Conservation (phyloP, 2,113 vertebrate genomes). For the Leiothrix lutea region DNA sequence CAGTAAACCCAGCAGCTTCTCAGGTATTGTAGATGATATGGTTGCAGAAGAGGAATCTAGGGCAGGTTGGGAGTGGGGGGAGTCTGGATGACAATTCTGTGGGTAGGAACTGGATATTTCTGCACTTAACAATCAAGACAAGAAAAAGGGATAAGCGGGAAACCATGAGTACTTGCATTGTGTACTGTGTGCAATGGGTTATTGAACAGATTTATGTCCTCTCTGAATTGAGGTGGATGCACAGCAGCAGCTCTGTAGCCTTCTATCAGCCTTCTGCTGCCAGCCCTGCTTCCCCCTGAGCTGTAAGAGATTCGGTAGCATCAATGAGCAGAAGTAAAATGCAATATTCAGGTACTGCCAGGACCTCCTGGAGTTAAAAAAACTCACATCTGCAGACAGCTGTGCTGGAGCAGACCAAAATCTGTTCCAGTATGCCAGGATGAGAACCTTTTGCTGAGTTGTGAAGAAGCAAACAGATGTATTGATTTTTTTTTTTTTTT, state of each 20-base stretch:
- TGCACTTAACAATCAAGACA: background rate
- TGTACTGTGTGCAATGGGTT: background rate
- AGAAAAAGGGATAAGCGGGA: fast-evolving
- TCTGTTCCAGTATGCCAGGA: fast-evolving
- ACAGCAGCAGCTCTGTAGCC: background rate
- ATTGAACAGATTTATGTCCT: background rate
- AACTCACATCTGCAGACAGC: background rate
- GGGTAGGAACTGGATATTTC: background rate
- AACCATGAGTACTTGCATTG: background rate
- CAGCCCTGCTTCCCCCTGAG: fast-evolving
- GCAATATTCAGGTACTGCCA: background rate
- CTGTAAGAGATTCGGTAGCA: fast-evolving
- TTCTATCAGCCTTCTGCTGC: background rate
- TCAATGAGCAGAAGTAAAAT: background rate
- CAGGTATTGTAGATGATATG: background rate
- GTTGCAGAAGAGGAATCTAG: background rate
- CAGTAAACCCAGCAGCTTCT: background rate
- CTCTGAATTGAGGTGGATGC: background rate
- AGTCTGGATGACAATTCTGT: background rate
- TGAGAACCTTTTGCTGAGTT: slow-evolving; percentile 1
- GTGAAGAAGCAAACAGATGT: background rate
- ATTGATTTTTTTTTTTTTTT: background rate
- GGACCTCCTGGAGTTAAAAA: background rate
- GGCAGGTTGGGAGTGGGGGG: background rate
- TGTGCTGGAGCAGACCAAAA: background rate